A percentile compares a stretch with the other conserved stretches of the same genome.
phyloP scores from a whole-genome alignment of 2,888 invertebrate genomes.

The Lymantria dispar region DNA sequence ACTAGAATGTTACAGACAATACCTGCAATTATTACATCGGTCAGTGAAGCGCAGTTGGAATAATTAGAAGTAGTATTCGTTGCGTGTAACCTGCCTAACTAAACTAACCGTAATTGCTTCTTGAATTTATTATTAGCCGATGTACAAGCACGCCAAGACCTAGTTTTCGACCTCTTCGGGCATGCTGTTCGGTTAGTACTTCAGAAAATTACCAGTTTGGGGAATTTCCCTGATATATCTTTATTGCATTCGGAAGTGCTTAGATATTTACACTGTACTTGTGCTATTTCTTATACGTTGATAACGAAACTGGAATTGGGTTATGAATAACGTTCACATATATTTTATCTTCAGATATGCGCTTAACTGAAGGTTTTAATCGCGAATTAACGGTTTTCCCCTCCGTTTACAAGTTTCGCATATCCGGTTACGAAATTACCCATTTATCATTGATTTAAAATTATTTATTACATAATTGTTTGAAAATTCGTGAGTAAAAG shows the following conservation, averaged over 20 bases:
- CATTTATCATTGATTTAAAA: too few species aligned
- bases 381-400: too few species aligned
- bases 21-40: conserved; percentile 27
- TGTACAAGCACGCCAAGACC: conserved; percentile 18
- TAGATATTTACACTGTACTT: neutral
- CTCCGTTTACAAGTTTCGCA: too few species aligned
- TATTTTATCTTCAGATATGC: neutral
- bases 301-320: conserved; percentile 1
- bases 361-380: too few species aligned
- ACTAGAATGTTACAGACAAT: conserved; percentile 13
- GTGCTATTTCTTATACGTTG: neutral
- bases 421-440: too few species aligned
- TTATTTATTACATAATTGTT: too few species aligned
- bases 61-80: conserved; percentile 31
- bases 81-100: conserved; percentile 26
- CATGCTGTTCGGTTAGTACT: conserved; percentile 6
- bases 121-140: conserved; percentile 29
- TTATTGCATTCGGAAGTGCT: neutral
- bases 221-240: neutral
- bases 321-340: conserved; percentile 6
- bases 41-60: conserved; percentile 27
- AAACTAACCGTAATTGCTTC: conserved; percentile 23
- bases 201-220: conserved; percentile 1
- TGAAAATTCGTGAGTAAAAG: neutral
- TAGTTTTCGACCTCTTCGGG: conserved; percentile 30